Evolutionary conservation across 2,888 invertebrate species (phyloP), one percentile per base, ranked within the genome.

Genomic region (Xanthorhoe designata): DNA sequence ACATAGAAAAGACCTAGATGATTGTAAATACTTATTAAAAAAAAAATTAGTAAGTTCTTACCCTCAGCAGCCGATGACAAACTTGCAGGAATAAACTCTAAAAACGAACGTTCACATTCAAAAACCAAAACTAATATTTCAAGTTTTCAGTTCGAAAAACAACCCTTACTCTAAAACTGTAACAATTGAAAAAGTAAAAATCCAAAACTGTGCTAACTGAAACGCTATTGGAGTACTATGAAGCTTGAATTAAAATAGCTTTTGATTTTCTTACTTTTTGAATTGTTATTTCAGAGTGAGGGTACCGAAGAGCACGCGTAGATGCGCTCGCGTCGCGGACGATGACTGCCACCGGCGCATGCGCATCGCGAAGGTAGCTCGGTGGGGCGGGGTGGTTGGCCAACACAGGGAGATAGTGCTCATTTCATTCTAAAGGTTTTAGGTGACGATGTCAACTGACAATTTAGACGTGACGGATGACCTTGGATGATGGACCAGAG

Each of bases 291-390:
- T 61, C 38, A 63, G 52, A 64, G 65, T 56, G 61, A 60, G 58
- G 54, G 61, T 61, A 67, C 60, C 56, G 57, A 50, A 52, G 64
- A 59, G 60, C 50, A 64, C 66, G 62, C 69, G 62, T 55, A 59
- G 71, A 71, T 70, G 71, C 66, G 72, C 64, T 67, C 69, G 68
- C 64, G 56, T 58, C 74, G 72, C 72, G 66, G 62, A 50, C 67
- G 70, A 64, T 65, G 69, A 74, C 74, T 74, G 74, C 19, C 69
- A 62, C 9, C 47, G 29, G 63, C 70, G 70, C 63, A 2, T 51
- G 64, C 72, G 74, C 72, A 65, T 72, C 74, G 61, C 54, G 68
- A 71, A 71, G 72, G 70, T 71, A 69, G 64, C 72, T 68, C 72
- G 68, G 72, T 17, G 69, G 72, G 72, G 74, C 70, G 69, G 72